These are phyloP conservation scores for Lapara coniferarum DNA, from an alignment of 2,888 invertebrate species.

Conservation along the genomic window DNA sequence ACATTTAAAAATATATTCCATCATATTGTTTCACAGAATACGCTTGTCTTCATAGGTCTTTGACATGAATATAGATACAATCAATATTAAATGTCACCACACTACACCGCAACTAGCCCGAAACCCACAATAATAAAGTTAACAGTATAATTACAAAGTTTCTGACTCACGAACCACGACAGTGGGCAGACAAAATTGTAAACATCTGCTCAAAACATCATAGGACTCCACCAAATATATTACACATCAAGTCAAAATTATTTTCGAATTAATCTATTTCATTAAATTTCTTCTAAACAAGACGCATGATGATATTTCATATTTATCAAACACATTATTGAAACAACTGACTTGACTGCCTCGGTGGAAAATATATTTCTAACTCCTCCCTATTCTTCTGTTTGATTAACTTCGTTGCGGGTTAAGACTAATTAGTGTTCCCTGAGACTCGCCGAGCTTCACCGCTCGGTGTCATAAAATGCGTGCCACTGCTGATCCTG, in stretches of 20 bases:
- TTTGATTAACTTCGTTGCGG: too few relatives aligned
- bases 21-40: background rate
- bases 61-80: background rate
- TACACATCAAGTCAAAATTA: background rate
- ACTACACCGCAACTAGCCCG: background rate
- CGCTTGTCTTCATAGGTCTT: background rate
- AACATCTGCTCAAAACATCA: conserved; percentile 18
- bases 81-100: background rate
- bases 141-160: background rate
- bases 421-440: too few relatives aligned
- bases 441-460: too few relatives aligned
- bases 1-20: background rate
- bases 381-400: too few relatives aligned
- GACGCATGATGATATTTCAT: too few relatives aligned
- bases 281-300: background rate
- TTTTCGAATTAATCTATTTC: background rate
- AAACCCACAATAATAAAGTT: conserved; percentile 10
- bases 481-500: too few relatives aligned
- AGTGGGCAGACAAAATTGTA: conserved; percentile 28
- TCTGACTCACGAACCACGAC: conserved; percentile 18
- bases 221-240: background rate
- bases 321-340: too few relatives aligned
- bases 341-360: too few relatives aligned
- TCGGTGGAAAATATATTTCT: too few relatives aligned
- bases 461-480: too few relatives aligned